Conservation (phyloP, 2,113 vertebrate genomes). For the Ophthalmolycus amberensis region DNA sequence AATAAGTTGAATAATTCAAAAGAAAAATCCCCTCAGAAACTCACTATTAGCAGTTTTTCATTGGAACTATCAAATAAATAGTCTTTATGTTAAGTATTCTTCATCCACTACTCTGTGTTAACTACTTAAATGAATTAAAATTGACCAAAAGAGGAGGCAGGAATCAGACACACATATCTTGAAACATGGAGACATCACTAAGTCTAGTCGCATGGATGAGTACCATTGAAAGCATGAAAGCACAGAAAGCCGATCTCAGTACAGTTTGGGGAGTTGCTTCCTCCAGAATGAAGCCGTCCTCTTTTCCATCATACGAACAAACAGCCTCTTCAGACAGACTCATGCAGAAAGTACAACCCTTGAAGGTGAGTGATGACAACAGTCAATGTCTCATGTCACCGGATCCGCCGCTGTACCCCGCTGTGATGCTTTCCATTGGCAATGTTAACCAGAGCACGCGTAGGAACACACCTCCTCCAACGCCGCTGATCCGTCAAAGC, state of each 20-base stretch:
- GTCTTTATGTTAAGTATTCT: too few relatives aligned
- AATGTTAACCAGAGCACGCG: conserved; percentile 44
- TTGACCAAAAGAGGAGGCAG: too few relatives aligned
- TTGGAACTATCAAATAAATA: too few relatives aligned
- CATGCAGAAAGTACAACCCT: background rate
- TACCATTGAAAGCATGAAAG: background rate
- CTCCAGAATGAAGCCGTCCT: background rate
- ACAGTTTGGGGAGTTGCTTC: background rate
- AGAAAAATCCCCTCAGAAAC: too few relatives aligned
- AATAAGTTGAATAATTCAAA: too few relatives aligned
- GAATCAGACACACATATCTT: too few relatives aligned
- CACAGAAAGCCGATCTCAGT: background rate
- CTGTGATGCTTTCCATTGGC: conserved; percentile 47
- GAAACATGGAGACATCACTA: background rate
- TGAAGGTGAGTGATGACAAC: conserved; percentile 43
- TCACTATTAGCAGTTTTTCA: too few relatives aligned
- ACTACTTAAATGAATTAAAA: too few relatives aligned
- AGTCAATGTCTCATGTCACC: conserved; percentile 18
- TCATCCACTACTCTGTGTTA: too few relatives aligned
- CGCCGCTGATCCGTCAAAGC: conserved; percentile 49
- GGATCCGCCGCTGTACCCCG: background rate
- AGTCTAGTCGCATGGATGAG: too few relatives aligned
- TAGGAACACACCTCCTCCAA: conserved; percentile 29
- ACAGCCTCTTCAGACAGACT: conserved; percentile 1
- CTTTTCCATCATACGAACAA: conserved; percentile 10